Base-by-base conservation (phyloP, 1,140 invertebrate species). In the Sarcophaga bullata region DNA sequence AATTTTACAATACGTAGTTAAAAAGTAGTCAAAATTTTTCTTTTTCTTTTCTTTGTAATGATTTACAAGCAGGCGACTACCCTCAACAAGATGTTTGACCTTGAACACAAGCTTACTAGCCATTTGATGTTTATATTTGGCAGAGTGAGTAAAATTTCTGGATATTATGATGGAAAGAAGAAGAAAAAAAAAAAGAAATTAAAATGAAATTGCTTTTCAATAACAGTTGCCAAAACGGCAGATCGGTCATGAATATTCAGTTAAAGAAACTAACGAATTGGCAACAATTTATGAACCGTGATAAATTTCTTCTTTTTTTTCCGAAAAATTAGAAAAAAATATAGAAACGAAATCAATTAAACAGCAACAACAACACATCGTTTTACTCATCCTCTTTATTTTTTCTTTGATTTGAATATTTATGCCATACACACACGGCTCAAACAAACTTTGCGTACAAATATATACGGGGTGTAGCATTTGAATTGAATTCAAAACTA, bases 311-410 rank as follows among this genome's bases (percentile, higher is more conserved):
- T 68, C 19, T 68, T 62, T 15, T 9, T 50, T 58, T 58, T 58
- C 7, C n/a, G 9, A 13, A 7, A 58, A 13, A 62, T 68, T 25
- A 8, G 5, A 68, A 4, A 7, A 15, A 15, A 58, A 37, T 37
- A 2, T 37, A 37, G 25, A 37, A 37, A 58, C 17, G 19, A 50
- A 78, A 78, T 78, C n/a, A 78, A 78, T 78, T 78, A 78, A 78
- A 78, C 50, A 78, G 25, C 75, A 78, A 49, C 50, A 78, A 52
- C 75, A 78, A 49, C 17, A 78, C 75, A 78, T 25, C n/a, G 50
- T 19, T 68, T 25, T 19, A 68, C n/a, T 68, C 62, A 7, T 68
- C n/a, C 6, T 5, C 19, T 68, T 10, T 68, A 8, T 68, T 17
- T 68, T 17, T 68, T 3, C 7, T 15, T n/a, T n/a, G n/a, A 58